These are phyloP conservation scores for Arothron firmamentum DNA, from an alignment of 2,113 vertebrate species.

Conservation along the genomic window DNA sequence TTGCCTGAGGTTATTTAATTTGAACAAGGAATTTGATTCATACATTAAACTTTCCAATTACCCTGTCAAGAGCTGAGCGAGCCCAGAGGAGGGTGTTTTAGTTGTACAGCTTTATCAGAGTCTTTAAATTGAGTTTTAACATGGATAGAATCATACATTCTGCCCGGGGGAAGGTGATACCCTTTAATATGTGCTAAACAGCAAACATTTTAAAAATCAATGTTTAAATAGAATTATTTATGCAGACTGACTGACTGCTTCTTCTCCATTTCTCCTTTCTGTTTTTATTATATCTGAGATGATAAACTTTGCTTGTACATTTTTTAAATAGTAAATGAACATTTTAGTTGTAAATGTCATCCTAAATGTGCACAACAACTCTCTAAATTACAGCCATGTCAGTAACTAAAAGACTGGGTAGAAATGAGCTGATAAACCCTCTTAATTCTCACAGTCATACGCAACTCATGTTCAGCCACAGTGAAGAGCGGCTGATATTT, in stretches of 20 bases:
- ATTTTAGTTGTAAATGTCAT: slow-evolving; percentile 1
- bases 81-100: slow-evolving; percentile 69
- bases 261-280: slow-evolving; percentile 3
- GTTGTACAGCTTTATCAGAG: slow-evolving; percentile 72
- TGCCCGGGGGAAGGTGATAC: slow-evolving; percentile 65
- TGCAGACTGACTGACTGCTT: slow-evolving; percentile 19
- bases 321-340: background rate
- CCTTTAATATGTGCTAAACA: slow-evolving; percentile 66
- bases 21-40: slow-evolving; percentile 69
- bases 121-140: slow-evolving; percentile 71
- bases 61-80: slow-evolving; percentile 67
- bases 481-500: slow-evolving; percentile 19
- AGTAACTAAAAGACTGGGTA: background rate
- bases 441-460: slow-evolving; percentile 11
- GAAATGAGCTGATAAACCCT: slow-evolving; percentile 1
- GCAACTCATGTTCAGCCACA: background rate
- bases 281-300: background rate
- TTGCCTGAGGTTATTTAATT: slow-evolving; percentile 69
- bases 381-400: slow-evolving; percentile 10
- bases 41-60: slow-evolving; percentile 75
- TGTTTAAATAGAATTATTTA: slow-evolving; percentile 52
- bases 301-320: background rate
- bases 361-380: background rate
- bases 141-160: slow-evolving; percentile 62
- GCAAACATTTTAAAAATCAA: slow-evolving; percentile 67